Evolutionary conservation across 2,113 vertebrate species (phyloP).

Genomic region (Micromys minutus): DNA sequence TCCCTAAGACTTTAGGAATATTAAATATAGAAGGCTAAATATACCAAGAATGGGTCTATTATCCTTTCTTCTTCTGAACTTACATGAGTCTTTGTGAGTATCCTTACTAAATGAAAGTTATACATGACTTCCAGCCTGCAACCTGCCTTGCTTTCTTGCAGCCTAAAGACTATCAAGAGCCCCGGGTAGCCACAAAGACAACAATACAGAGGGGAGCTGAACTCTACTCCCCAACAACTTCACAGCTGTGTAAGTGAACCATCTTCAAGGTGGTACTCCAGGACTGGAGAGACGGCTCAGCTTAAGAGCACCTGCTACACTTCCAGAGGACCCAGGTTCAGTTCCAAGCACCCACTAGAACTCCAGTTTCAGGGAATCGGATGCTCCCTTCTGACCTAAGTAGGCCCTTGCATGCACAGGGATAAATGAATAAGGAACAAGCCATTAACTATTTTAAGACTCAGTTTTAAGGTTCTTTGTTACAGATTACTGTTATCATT

Average conservation of each 20-base stretch:
- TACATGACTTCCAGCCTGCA: neutral
- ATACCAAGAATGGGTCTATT: neutral
- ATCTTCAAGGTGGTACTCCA: neutral
- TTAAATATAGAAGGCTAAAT: neutral
- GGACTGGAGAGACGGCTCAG: neutral
- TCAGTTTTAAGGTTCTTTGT: neutral
- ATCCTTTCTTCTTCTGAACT: neutral
- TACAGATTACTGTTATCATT: neutral
- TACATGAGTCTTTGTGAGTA: neutral
- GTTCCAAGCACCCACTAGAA: neutral
- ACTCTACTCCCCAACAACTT: neutral
- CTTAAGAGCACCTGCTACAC: neutral
- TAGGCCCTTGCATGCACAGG: neutral
- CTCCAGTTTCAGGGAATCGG: neutral
- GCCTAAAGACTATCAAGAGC: neutral
- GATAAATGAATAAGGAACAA: neutral
- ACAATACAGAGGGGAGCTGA: neutral
- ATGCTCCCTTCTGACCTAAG: neutral
- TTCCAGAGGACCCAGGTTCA: neutral
- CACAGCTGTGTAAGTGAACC: neutral
- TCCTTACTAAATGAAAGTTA: neutral
- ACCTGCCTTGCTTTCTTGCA: neutral
- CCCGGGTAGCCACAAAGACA: neutral
- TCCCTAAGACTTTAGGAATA: neutral
- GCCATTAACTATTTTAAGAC: slow-evolving; percentile 10